These are phyloP conservation scores for Gavialis gangeticus DNA, from an alignment of 2,113 vertebrate genomes.

Conservation along the genomic window DNA sequence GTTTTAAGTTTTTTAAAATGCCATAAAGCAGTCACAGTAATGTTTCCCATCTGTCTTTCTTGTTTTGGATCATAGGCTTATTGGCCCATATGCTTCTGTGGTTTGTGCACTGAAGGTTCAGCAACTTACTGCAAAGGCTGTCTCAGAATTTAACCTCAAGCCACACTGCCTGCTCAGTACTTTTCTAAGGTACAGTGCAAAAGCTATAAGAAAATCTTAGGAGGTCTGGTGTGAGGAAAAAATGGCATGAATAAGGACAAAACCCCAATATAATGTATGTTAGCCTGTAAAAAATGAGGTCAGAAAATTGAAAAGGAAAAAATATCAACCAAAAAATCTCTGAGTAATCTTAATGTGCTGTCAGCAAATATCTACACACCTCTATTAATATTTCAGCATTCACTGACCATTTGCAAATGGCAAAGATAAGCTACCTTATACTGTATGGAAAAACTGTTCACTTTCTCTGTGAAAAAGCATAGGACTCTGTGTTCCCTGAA, in stretches of 20 bases:
- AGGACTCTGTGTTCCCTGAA: neutral
- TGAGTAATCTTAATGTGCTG: neutral
- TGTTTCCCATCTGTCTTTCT: constrained; percentile 25
- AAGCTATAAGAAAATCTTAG: neutral
- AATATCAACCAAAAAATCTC: neutral
- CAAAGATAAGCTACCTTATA: neutral
- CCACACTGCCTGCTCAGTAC: neutral
- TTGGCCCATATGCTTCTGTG: neutral
- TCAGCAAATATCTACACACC: neutral
- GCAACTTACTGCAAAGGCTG: neutral
- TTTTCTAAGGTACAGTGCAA: neutral
- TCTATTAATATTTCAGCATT: neutral
- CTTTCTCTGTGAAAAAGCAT: neutral
- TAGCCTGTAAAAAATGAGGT: neutral
- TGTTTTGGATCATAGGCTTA: constrained; percentile 6
- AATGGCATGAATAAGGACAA: neutral
- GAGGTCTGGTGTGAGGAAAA: neutral
- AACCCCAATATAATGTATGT: neutral
- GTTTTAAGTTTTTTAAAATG: constrained; percentile 14
- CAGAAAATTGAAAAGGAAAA: neutral
- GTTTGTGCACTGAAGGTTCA: neutral
- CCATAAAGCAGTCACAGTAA: constrained; percentile 1
- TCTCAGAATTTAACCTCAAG: neutral
- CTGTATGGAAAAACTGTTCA: neutral
- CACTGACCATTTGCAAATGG: neutral